A percentile compares a stretch with the other conserved stretches of the same genome.
Conservation (phyloP, 1,140 invertebrate genomes). For the Drosophila tsacasi region DNA sequence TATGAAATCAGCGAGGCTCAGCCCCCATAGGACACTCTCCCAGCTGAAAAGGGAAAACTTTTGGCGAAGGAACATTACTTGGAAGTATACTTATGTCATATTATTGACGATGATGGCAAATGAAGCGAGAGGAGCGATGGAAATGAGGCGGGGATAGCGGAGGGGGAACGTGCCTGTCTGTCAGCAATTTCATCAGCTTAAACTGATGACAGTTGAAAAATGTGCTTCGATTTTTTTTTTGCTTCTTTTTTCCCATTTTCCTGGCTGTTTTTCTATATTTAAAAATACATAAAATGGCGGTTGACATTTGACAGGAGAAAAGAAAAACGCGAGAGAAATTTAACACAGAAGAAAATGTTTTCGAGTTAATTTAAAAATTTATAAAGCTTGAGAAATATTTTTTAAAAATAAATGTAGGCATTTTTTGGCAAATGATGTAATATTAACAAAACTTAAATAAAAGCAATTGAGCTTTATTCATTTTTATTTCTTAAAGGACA, state of each 20-base stretch:
- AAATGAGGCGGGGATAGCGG: background rate
- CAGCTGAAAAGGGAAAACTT: constrained; percentile 27
- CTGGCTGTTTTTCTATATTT: constrained; percentile 36
- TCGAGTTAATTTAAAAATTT: background rate
- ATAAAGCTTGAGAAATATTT: background rate
- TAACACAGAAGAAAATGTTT: background rate
- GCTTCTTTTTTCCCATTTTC: constrained; percentile 2
- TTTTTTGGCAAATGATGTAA: background rate
- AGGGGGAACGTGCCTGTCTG: constrained; percentile 1
- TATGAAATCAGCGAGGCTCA: constrained; percentile 59
- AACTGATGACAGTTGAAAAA: constrained; percentile 77
- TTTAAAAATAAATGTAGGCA: background rate
- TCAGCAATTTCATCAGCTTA: constrained; percentile 62
- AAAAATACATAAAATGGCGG: constrained; percentile 66
- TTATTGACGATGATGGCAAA: constrained; percentile 74
- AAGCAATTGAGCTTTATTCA: too few relatives aligned
- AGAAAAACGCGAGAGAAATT: background rate
- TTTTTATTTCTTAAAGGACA: background rate
- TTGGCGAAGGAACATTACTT: constrained; percentile 26
- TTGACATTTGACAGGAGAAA: constrained; percentile 62
- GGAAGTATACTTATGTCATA: constrained; percentile 62
- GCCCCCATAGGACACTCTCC: background rate
- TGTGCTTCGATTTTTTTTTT: constrained; percentile 53
- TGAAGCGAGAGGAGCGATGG: constrained; percentile 39
- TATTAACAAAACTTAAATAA: background rate